Evolutionary conservation across 2,888 invertebrate species (phyloP).

Genomic region (Leucophora obtusa): DNA sequence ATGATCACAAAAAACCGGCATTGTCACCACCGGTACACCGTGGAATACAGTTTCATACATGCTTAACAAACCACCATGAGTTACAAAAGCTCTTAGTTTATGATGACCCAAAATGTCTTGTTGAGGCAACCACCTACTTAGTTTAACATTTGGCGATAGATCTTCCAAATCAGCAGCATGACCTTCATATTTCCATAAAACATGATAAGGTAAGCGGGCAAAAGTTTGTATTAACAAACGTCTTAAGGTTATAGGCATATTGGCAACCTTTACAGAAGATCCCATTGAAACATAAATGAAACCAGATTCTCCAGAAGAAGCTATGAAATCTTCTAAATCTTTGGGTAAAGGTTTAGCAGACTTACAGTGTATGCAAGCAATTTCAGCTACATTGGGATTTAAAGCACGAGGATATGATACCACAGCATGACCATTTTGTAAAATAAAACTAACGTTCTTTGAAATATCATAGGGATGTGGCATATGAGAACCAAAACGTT

Average conservation of each 20-base stretch:
- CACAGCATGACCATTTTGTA: conserved; percentile 89
- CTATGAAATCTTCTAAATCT: conserved; percentile 86
- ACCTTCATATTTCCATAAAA: conserved; percentile 91
- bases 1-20: conserved; percentile 92
- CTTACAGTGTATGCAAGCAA: conserved; percentile 91
- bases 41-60: conserved; percentile 92
- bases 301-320: conserved; percentile 82
- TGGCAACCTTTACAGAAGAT: conserved; percentile 88
- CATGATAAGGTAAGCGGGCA: conserved; percentile 87
- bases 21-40: conserved; percentile 87
- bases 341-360: conserved; percentile 84
- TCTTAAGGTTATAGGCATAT: conserved; percentile 87
- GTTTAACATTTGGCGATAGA: conserved; percentile 86
- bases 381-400: conserved; percentile 89
- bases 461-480: conserved; percentile 85
- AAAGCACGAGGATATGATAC: conserved; percentile 88
- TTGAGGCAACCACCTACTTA: conserved; percentile 80
- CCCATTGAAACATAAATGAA: conserved; percentile 93
- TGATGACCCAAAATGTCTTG: conserved; percentile 83
- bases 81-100: conserved; percentile 88
- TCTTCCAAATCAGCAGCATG: conserved; percentile 84
- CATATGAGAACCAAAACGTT: conserved; percentile 83
- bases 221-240: conserved; percentile 86
- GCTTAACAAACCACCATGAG: conserved; percentile 89
- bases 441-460: conserved; percentile 87